Evolutionary conservation across 2,113 vertebrate genomes (phyloP), one percentile per base, ranked within the genome.

Genomic region (Halichoerus grypus): DNA sequence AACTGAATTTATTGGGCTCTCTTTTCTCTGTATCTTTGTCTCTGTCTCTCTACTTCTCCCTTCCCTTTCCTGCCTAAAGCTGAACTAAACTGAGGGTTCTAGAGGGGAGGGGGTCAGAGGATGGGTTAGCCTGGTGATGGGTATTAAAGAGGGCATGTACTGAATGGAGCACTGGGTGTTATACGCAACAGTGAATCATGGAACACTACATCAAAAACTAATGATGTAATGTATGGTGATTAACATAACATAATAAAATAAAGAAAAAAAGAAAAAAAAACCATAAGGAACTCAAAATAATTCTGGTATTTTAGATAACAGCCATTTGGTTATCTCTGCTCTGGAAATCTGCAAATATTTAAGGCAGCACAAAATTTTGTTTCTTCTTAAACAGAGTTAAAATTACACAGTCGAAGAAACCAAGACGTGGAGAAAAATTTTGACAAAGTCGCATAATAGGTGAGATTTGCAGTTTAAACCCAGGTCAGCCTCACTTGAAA

Each of bases 301-400:
- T 88, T 92, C 61, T 72, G 2, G 13, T 65, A 49, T 82, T 83
- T 94, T 83, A 94, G n/a, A 10, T 33, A 71, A 65, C 31, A 63
- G 16, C 74, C 21, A 55, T 94, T 96, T 69, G 69, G 36, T 92
- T 67, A 84, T 77, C 39, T 57, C 65, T 28, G 24, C 2, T 26
- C 59, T 92, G 16, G 9, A 9, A 80, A n/a, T 84, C n/a, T 67
- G 67, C n/a, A 83, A 83, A 71, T 53, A 42, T 19, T 46, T 61
- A 55, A 92, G 77, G 39, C 18, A 84, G n/a, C 22, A n/a, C 51
- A 67, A 46, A 86, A 28, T 24, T 86, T 79, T 81, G 39, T n/a
- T 69, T 94, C 76, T 81, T 94, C 46, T 55, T 82, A 63, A 91
- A 74, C 53, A 87, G 18, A 91, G 31, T 81, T 77, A 77, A 76